A percentile compares a stretch with the other conserved stretches of the same genome.
Conservation (phyloP, 2,888 invertebrate species). For the Agrochola macilenta region DNA sequence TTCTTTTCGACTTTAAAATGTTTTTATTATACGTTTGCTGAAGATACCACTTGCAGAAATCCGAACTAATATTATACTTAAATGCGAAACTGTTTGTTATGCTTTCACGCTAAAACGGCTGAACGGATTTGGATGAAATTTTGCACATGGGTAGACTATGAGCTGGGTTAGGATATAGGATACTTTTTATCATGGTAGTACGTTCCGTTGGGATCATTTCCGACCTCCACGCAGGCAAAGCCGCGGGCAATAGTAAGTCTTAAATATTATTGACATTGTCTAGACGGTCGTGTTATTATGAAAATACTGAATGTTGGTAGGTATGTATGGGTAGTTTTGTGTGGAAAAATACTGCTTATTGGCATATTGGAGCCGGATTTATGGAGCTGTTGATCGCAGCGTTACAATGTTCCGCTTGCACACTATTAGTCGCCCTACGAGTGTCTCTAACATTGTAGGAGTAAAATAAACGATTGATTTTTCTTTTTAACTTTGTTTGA, state of each 20-base stretch:
- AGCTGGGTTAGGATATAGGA: too few species aligned
- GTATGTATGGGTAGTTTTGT: constrained; percentile 12
- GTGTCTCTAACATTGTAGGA: not conserved
- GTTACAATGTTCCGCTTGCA: not conserved
- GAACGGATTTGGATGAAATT: too few species aligned
- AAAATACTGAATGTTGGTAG: constrained; percentile 11
- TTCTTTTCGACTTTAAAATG: constrained; percentile 10
- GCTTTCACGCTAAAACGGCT: too few species aligned
- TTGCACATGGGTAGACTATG: too few species aligned
- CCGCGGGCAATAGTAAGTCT: not conserved
- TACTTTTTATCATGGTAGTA: too few species aligned
- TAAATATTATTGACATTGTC: constrained; percentile 51
- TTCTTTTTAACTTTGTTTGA: not conserved
- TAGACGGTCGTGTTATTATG: constrained; percentile 44
- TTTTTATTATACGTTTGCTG: constrained; percentile 15
- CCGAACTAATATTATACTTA: too few species aligned
- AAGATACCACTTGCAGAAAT: constrained; percentile 11
- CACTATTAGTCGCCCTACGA: not conserved
- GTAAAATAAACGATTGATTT: not conserved
- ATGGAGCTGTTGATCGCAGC: constrained; percentile 19
- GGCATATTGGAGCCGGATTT: constrained; percentile 38
- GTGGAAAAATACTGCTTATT: constrained; percentile 43
- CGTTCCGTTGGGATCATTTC: too few species aligned
- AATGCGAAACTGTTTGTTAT: too few species aligned
- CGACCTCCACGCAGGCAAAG: too few species aligned